Base-by-base conservation (phyloP, 1,140 invertebrate genomes). In the Brachionus asplanchnoidis region DNA sequence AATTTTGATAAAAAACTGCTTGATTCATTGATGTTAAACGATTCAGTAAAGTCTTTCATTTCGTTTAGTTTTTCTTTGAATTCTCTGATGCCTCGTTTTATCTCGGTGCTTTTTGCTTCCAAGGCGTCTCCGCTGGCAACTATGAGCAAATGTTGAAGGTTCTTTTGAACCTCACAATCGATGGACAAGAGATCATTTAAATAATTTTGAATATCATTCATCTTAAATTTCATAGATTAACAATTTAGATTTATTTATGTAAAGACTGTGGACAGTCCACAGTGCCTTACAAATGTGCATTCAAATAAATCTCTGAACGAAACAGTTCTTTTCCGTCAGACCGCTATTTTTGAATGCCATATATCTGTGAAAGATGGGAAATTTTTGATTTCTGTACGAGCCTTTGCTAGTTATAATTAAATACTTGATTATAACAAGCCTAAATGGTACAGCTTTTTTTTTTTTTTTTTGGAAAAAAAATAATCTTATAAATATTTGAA, bases 51-150 rank as follows among this genome's bases (percentile, higher is more conserved):
- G 3, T 82, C 79, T 82, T 82, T 82, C 79, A 82, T 82, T 40
- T 82, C 79, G n/a, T 60, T 82, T n/a, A 82, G 12, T 60, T 82
- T 82, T 20, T 60, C 53, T n/a, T 82, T 82, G 26, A 82, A 82
- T 42, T 82, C 53, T 20, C 42, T 60, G 8, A 82, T 42, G 20
- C 65, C 65, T 23, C 40, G 9, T 26, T 82, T 82, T 20, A 82
- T 68, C 12, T 68, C 65, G 8, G 20, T 65, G 11, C 50, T 65
- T 68, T 65, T 60, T n/a, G 20, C 11, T 14, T 82, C 79, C n/a
- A 82, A 68, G 11, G 53, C 50, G 17, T 82, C 65, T 82, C 53
- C 20, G 40, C 79, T 82, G 9, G 79, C 12, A 12, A 82, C 79
- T 23, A 65, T 66, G 12, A 68, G 53, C 12, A 82, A 68, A 28